A percentile compares a stretch with the other conserved stretches of the same genome.
Conservation (phyloP, 1,140 invertebrate genomes). For the Heliothis virescens region DNA sequence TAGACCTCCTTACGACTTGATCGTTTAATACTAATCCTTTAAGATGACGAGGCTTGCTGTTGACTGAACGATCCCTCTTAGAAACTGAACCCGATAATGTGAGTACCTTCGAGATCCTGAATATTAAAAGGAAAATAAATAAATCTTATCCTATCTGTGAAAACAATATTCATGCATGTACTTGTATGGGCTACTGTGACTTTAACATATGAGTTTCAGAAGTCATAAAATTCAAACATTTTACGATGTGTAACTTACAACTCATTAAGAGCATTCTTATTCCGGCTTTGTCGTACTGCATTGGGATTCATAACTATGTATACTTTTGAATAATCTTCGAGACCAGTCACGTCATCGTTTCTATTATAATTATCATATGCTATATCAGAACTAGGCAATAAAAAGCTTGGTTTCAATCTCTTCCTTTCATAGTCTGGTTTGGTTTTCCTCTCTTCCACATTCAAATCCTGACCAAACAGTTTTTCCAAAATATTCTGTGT, state of each 20-base stretch:
- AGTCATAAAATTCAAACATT: too few relatives aligned
- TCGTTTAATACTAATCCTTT: constrained; percentile 63
- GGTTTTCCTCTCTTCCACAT: neutral
- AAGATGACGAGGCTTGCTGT: constrained; percentile 50
- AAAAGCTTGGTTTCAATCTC: neutral
- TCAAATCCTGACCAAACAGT: neutral
- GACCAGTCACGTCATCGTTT: neutral
- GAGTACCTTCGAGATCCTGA: constrained; percentile 49
- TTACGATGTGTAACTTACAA: constrained; percentile 62
- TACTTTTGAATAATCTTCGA: constrained; percentile 63
- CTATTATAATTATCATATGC: neutral
- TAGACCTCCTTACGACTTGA: too few relatives aligned
- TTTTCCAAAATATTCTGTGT: constrained; percentile 6
- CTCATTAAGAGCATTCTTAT: constrained; percentile 55
- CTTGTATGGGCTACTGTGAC: too few relatives aligned
- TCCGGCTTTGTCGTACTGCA: constrained; percentile 59
- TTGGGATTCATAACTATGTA: constrained; percentile 64
- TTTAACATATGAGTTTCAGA: too few relatives aligned
- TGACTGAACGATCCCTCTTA: neutral
- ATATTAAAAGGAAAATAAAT: neutral
- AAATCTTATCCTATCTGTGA: too few relatives aligned
- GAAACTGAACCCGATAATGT: constrained; percentile 29
- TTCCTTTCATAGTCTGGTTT: neutral
- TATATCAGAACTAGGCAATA: neutral
- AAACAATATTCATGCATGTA: too few relatives aligned